Evolutionary conservation across 2,797 vertebrate species (phyloP).

Genomic region (Otus scops): DNA sequence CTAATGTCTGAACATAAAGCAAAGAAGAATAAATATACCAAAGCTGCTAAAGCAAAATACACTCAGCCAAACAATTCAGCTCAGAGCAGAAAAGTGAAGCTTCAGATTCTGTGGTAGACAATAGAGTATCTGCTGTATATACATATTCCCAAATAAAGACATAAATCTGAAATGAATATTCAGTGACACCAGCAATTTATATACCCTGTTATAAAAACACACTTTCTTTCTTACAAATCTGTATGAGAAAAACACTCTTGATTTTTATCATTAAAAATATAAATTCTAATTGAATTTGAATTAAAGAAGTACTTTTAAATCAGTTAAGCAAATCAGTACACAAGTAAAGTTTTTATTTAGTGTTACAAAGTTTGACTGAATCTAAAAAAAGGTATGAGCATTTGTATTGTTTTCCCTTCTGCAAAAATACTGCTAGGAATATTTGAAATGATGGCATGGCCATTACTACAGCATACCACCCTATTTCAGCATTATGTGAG

Average conservation of each 20-base stretch:
- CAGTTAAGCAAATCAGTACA: not conserved
- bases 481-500: not conserved
- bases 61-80: not conserved
- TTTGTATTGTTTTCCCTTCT: not conserved
- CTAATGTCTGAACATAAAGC: not conserved
- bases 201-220: not conserved
- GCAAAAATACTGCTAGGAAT: not conserved
- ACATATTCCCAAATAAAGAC: not conserved
- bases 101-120: not conserved
- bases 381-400: not conserved
- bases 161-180: not conserved
- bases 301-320: not conserved
- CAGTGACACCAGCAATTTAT: not conserved
- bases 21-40: not conserved
- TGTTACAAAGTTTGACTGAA: not conserved
- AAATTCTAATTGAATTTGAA: not conserved
- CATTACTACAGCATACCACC: rapidly evolving
- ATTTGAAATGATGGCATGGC: not conserved
- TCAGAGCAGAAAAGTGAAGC: not conserved
- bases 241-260: not conserved
- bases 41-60: not conserved
- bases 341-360: not conserved
- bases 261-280: not conserved
- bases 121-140: not conserved
- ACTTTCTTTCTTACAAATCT: not conserved